Base-by-base conservation (phyloP, 2,888 invertebrate species). In the Ophraella communa region DNA sequence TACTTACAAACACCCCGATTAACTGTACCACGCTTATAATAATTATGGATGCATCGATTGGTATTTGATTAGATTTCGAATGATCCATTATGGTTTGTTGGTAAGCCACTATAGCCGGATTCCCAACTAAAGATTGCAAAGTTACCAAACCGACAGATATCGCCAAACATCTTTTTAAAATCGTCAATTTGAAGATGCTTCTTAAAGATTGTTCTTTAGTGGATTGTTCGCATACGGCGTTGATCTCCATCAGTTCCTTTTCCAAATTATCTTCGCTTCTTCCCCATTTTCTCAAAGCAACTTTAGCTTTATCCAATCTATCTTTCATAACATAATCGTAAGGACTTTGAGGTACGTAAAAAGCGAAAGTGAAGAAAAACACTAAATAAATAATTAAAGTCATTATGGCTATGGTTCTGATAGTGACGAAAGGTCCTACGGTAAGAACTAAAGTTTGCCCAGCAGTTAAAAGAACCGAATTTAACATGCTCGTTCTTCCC, bases 41-140 rank as follows among this genome's bases (percentile, higher is more conserved):
- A 59, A 95, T 93, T 14, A 92, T 89, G 0, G 90, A 88, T 23
- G 88, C 76, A 2, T 88, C 84, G 0, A 90, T 84, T 42, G 83
- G 69, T 75, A 68, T 57, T 68, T 75, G 65, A 62, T 81, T 75
- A n/a, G n/a, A n/a, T 59, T 81, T 67, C 70, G 81, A 68, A 27
- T 4, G 11, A 77, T 82, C 79, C 76, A 93, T 92, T 74, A 93
- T 92, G 27, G 84, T 83, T 68, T 90, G 88, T 79, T 91, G 88
- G 81, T 92, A 92, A 79, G 91, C 91, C 1, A 93, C 84, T 1
- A 93, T 89, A 0, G 91, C 90, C 79, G 91, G 91, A 77, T 92
- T 89, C 0, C 92, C 93, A 0, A 82, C 75, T 8, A 78, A 67
- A 44, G 76, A 80, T 78, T 84, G 78, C 45, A 77, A 75, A 14